Evolutionary conservation across 2,113 vertebrate genomes (phyloP).

Genomic region (Anser cygnoides): DNA sequence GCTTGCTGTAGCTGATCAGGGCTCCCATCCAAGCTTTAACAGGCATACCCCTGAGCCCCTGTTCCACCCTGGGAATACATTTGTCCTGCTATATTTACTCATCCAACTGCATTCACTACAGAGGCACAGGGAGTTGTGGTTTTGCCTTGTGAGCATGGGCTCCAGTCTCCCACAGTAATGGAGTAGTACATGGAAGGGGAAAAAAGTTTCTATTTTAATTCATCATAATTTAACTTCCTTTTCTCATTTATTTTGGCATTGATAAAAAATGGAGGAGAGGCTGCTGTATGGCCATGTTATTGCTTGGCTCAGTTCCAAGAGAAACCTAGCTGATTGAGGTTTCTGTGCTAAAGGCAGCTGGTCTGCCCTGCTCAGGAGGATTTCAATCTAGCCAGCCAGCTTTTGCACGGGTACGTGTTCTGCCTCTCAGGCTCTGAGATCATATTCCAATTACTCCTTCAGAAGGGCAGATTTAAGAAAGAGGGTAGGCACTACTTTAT

Average conservation of each 20-base stretch:
- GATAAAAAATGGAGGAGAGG: background rate
- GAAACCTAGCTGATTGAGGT: background rate
- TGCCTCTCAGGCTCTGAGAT: background rate
- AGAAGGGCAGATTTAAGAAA: background rate
- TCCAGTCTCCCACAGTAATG: background rate
- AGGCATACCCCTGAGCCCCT: background rate
- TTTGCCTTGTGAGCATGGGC: background rate
- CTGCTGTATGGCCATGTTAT: background rate
- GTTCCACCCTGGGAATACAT: background rate
- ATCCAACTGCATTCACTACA: background rate
- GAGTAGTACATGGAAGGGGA: background rate
- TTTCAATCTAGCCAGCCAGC: background rate
- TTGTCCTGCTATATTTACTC: background rate
- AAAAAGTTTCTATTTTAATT: background rate
- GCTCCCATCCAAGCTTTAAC: background rate
- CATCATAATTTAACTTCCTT: background rate
- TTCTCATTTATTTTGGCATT: background rate
- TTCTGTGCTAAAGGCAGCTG: background rate
- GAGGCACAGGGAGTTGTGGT: background rate
- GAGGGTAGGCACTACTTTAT: too few species aligned
- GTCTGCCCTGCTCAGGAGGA: background rate
- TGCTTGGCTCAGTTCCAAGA: slow-evolving; percentile 5
- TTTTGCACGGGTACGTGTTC: background rate
- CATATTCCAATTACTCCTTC: background rate
- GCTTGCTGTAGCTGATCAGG: background rate